A percentile compares a stretch with the other conserved stretches of the same genome.
Evolutionary conservation across 2,888 invertebrate genomes (phyloP).

Genomic region (Lacanobia oleracea): DNA sequence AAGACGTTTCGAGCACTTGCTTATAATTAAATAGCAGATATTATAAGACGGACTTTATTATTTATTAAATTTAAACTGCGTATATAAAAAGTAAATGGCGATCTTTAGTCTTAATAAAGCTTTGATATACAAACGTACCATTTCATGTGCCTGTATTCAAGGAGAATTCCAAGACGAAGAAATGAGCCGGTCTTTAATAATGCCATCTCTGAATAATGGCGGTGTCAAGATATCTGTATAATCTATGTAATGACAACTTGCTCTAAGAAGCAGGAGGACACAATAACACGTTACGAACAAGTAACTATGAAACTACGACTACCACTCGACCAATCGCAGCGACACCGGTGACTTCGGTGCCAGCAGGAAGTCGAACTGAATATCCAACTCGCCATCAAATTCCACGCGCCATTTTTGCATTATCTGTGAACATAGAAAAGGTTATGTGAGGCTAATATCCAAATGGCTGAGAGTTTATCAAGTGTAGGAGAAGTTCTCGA

Average conservation of each 20-base stretch:
- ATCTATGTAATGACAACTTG: slow-evolving; percentile 19
- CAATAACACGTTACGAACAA: slow-evolving; percentile 7
- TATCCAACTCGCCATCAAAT: slow-evolving; percentile 92
- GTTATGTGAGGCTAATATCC: neutral
- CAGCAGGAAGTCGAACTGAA: slow-evolving; percentile 95
- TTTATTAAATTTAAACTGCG: slow-evolving; percentile 44
- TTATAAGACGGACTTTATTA: slow-evolving; percentile 54
- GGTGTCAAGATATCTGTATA: slow-evolving; percentile 17
- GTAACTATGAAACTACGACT: slow-evolving; percentile 45
- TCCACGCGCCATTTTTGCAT: slow-evolving; percentile 93
- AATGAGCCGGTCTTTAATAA: neutral
- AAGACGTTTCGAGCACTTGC: slow-evolving; percentile 53
- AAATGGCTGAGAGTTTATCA: too few species aligned
- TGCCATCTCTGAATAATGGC: slow-evolving; percentile 14
- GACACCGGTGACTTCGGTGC: slow-evolving; percentile 94
- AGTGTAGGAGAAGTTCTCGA: too few species aligned
- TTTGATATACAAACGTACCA: slow-evolving; percentile 50
- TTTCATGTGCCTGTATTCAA: slow-evolving; percentile 16
- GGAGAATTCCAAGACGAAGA: neutral
- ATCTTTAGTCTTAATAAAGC: slow-evolving; percentile 70
- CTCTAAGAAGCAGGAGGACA: slow-evolving; percentile 30
- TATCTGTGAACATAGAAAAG: slow-evolving; percentile 88
- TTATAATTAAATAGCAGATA: slow-evolving; percentile 36
- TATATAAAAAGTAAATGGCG: slow-evolving; percentile 38
- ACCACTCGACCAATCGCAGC: slow-evolving; percentile 92